Conservation (phyloP, 2,888 invertebrate species). For the Epirrita christyi region DNA sequence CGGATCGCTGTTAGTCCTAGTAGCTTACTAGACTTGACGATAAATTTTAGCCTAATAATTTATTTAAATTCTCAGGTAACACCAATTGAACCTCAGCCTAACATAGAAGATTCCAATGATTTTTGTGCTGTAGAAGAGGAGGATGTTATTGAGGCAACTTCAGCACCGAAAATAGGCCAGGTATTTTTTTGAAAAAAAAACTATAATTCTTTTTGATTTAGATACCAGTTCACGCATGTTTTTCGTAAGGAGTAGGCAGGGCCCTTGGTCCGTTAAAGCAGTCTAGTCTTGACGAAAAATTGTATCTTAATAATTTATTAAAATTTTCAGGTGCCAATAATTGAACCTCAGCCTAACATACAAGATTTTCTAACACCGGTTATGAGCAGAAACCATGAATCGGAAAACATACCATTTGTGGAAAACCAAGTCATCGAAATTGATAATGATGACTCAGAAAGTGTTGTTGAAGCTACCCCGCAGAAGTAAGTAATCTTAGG, state of each 20-base stretch:
- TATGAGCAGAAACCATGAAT: conserved; percentile 44
- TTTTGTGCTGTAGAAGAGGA: conserved; percentile 53
- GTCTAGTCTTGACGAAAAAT: too few species aligned
- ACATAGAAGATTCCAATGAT: conserved; percentile 51
- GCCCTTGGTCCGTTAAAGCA: too few species aligned
- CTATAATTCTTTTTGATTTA: too few species aligned
- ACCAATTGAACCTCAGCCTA: conserved; percentile 22
- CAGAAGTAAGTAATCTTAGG: conserved; percentile 65
- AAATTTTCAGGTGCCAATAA: conserved; percentile 36
- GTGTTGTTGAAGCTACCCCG: conserved; percentile 79
- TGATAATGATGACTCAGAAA: conserved; percentile 65
- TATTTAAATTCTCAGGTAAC: conserved; percentile 34
- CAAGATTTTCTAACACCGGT: conserved; percentile 60
- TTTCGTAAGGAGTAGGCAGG: too few species aligned
- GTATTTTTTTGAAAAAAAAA: too few species aligned
- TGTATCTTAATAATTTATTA: neutral
- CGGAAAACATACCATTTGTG: conserved; percentile 27
- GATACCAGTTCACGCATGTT: too few species aligned
- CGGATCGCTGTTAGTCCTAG: too few species aligned
- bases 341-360: conserved; percentile 35
- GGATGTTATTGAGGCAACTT: conserved; percentile 39
- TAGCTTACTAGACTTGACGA: too few species aligned
- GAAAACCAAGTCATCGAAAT: conserved; percentile 36
- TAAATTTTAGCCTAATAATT: neutral
- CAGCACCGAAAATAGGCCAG: conserved; percentile 37